phyloP scores from a whole-genome alignment of 2,113 vertebrate species.

The Cyprinodon brontotheroides region DNA sequence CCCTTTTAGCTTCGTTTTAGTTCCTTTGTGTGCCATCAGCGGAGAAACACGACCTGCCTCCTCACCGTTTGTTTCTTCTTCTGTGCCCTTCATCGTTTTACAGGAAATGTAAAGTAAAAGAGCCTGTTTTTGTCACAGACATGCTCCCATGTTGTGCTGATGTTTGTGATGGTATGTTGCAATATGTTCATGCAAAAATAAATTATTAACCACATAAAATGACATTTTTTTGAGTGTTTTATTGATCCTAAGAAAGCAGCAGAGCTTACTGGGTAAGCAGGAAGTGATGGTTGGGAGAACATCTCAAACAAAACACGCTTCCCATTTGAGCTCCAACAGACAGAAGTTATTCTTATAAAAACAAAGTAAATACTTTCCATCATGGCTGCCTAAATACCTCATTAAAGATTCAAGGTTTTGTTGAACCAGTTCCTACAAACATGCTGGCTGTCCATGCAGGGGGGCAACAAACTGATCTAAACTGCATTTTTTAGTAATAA shows the following conservation, averaged over 20 bases:
- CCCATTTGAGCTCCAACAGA: too few relatives aligned
- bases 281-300: not conserved
- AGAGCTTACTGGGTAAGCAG: not conserved
- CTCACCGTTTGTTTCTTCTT: not conserved
- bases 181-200: conserved; percentile 41
- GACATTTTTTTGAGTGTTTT: not conserved
- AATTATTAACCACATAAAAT: conserved; percentile 30
- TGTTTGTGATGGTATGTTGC: conserved; percentile 9
- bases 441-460: too few relatives aligned
- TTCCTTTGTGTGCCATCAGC: conserved; percentile 23
- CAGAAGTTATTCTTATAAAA: too few relatives aligned
- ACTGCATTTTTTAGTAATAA: too few relatives aligned
- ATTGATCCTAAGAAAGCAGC: not conserved
- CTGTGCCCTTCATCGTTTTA: conserved; percentile 30
- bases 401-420: too few relatives aligned
- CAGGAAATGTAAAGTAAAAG: not conserved
- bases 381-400: too few relatives aligned
- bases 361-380: too few relatives aligned
- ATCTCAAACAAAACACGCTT: not conserved
- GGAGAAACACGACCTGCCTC: conserved; percentile 27
- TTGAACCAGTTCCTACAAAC: too few relatives aligned
- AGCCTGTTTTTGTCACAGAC: not conserved
- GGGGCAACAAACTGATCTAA: too few relatives aligned
- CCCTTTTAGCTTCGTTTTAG: conserved; percentile 1
- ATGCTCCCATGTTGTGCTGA: not conserved